phyloP scores from a whole-genome alignment of 2,113 vertebrate genomes.

The Sylvietta virens region DNA sequence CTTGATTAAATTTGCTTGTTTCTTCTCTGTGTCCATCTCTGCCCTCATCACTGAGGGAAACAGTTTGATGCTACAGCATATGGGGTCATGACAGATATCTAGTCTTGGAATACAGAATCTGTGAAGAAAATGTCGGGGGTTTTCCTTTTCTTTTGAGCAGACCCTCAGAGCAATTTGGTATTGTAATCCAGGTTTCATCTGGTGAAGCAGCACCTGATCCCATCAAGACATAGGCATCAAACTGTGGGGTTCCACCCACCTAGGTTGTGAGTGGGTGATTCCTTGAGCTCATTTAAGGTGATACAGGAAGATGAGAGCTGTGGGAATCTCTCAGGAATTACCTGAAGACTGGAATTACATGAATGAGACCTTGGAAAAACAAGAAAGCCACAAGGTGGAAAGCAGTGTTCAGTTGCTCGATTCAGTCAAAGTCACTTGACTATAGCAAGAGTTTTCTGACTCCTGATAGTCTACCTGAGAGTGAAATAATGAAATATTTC shows the following conservation, averaged over 20 bases:
- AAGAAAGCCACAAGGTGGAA: accelerated
- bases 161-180: not conserved
- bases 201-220: not conserved
- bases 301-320: not conserved
- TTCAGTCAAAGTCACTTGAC: not conserved
- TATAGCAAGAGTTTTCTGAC: not conserved
- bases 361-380: not conserved
- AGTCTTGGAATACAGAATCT: not conserved
- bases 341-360: accelerated
- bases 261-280: not conserved
- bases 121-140: not conserved
- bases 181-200: not conserved
- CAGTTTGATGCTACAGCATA: not conserved
- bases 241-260: not conserved
- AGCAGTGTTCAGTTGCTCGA: not conserved
- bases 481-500: not conserved
- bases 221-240: not conserved
- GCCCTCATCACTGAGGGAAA: not conserved
- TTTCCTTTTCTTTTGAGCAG: not conserved
- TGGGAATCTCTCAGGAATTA: not conserved
- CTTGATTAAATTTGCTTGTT: not conserved
- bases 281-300: not conserved
- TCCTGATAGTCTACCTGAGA: not conserved
- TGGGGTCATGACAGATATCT: not conserved
- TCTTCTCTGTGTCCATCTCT: not conserved